These are phyloP conservation scores for Tangara arthus DNA, from an alignment of 2,797 vertebrate species.

Conservation along the genomic window DNA sequence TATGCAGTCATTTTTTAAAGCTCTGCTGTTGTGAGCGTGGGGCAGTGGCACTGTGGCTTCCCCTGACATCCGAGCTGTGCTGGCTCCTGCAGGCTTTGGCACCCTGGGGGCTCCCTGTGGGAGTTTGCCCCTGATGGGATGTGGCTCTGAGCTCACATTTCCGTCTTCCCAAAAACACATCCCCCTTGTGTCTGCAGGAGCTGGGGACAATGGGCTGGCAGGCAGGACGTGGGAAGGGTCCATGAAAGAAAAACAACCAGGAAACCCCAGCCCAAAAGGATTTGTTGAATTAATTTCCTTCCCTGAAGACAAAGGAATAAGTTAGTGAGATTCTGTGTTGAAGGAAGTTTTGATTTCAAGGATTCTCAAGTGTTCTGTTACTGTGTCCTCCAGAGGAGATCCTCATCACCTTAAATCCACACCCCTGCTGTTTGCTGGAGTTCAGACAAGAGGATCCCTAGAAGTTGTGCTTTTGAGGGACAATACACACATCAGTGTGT, in stretches of 20 bases:
- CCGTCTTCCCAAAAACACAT: not conserved
- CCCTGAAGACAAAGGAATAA: not conserved
- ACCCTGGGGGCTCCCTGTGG: not conserved
- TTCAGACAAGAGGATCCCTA: not conserved
- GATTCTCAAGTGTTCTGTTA: not conserved
- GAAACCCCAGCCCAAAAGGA: not conserved
- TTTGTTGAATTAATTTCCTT: not conserved
- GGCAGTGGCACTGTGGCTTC: not conserved
- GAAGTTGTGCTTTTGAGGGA: not conserved
- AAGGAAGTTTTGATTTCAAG: not conserved
- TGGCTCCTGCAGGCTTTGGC: not conserved
- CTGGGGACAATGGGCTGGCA: not conserved
- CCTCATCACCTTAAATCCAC: not conserved
- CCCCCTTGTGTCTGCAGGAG: not conserved
- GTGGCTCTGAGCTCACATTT: not conserved
- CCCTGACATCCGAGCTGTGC: not conserved
- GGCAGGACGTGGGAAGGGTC: not conserved
- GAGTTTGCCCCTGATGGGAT: not conserved
- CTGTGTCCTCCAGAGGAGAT: not conserved
- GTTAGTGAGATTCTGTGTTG: not conserved
- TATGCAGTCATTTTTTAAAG: not conserved
- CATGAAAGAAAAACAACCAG: not conserved
- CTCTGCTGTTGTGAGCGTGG: fast-evolving
- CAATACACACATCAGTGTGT: not conserved
- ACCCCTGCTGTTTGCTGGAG: not conserved